A percentile compares a stretch with the other conserved stretches of the same genome.
Evolutionary conservation across 2,113 vertebrate genomes (phyloP).

Genomic region (Lepus americanus): DNA sequence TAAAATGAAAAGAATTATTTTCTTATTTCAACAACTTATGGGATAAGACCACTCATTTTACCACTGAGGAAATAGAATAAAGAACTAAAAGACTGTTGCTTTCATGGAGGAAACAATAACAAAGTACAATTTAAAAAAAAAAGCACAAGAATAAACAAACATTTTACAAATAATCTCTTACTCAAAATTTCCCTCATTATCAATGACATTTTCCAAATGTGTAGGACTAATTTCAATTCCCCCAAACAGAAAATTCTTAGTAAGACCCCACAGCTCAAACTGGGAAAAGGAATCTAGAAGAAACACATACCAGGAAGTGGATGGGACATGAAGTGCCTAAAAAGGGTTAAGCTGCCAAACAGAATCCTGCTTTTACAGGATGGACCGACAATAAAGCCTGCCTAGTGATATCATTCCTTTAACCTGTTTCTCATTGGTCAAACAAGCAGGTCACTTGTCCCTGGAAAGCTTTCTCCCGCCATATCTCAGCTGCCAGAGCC

Average conservation of each 20-base stretch:
- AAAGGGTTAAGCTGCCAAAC: constrained; percentile 72
- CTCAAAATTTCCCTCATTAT: constrained; percentile 29
- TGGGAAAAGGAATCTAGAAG: constrained; percentile 60
- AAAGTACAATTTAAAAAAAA: background rate
- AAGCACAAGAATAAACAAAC: constrained; percentile 40
- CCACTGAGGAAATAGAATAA: background rate
- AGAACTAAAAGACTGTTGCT: constrained; percentile 5
- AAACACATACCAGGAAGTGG: constrained; percentile 48
- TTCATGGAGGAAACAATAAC: background rate
- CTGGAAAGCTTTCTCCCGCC: constrained; percentile 75
- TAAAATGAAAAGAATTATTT: constrained; percentile 37
- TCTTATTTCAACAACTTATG: constrained; percentile 17
- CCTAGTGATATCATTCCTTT: constrained; percentile 73
- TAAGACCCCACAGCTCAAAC: background rate
- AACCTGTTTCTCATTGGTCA: constrained; percentile 70
- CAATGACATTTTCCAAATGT: constrained; percentile 32
- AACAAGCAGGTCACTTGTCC: constrained; percentile 75
- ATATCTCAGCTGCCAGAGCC: constrained; percentile 72
- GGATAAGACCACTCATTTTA: background rate
- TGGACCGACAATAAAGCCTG: constrained; percentile 70
- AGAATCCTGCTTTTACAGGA: constrained; percentile 65
- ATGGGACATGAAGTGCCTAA: constrained; percentile 20
- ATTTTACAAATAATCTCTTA: constrained; percentile 13
- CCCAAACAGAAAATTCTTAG: background rate
- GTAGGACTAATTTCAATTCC: constrained; percentile 17